Evolutionary conservation across 2,797 vertebrate species (phyloP).

Genomic region (Kryptolebias ocellatus): DNA sequence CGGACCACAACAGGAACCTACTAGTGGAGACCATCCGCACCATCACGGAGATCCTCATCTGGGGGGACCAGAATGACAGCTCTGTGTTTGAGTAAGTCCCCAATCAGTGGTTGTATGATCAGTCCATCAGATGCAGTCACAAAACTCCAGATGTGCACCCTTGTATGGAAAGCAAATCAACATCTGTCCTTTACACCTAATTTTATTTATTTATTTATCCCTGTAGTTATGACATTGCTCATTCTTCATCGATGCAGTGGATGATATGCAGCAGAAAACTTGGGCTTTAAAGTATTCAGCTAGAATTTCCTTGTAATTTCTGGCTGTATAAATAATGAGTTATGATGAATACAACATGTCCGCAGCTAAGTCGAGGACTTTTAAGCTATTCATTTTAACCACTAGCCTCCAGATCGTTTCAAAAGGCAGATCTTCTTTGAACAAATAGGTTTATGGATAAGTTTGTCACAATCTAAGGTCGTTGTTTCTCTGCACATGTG

Average conservation of each 20-base stretch:
- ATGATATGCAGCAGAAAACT: no score
- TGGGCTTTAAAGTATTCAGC: no score
- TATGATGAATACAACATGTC: no score
- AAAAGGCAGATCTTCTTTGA: no score
- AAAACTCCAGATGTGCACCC: constrained; percentile 7
- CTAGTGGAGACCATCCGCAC: constrained; percentile 98
- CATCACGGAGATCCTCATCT: constrained; percentile 98
- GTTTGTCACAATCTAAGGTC: no score
- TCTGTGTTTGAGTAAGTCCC: constrained; percentile 96
- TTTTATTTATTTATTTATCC: not conserved
- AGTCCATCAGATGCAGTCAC: not conserved
- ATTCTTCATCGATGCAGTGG: no score
- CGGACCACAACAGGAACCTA: constrained; percentile 95
- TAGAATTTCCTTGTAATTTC: no score
- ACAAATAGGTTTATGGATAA: no score
- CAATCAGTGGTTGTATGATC: not conserved
- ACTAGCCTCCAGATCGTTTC: no score
- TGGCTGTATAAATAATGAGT: no score
- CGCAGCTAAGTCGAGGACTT: no score
- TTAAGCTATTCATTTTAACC: no score
- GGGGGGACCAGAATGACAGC: constrained; percentile 99
- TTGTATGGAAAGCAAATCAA: not conserved
- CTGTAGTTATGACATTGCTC: not conserved
- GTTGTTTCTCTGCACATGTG: not conserved
- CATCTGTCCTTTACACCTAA: not conserved